These are phyloP conservation scores for Epinotia ramella DNA, from an alignment of 2,888 invertebrate species.

Conservation along the genomic window DNA sequence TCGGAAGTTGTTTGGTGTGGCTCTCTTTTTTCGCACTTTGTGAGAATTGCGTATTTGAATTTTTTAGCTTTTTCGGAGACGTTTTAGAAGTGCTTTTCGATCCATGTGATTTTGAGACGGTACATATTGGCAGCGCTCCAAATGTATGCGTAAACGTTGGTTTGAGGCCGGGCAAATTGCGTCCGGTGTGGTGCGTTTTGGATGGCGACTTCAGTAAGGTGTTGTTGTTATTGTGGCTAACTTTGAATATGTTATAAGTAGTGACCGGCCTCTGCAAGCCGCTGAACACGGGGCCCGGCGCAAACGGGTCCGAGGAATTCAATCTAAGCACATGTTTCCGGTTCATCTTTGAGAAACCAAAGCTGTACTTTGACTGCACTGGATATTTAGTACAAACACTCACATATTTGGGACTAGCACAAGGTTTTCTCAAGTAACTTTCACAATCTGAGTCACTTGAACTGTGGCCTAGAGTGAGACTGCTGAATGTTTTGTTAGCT, in stretches of 20 bases:
- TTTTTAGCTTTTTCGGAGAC: slow-evolving; percentile 67
- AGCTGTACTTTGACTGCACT: slow-evolving; percentile 71
- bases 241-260: slow-evolving; percentile 79
- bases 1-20: slow-evolving; percentile 67
- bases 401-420: slow-evolving; percentile 76
- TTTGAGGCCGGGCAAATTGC: slow-evolving; percentile 72
- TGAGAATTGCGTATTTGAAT: slow-evolving; percentile 58
- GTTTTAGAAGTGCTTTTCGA: slow-evolving; percentile 73
- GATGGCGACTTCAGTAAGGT: slow-evolving; percentile 74
- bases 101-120: slow-evolving; percentile 59
- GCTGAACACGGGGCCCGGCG: slow-evolving; percentile 82
- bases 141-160: slow-evolving; percentile 80
- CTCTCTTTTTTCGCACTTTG: slow-evolving; percentile 67
- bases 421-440: slow-evolving; percentile 73
- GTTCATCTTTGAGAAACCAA: slow-evolving; percentile 73
- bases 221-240: slow-evolving; percentile 78
- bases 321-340: slow-evolving; percentile 69
- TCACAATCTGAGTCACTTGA: slow-evolving; percentile 83
- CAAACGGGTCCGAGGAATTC: slow-evolving; percentile 79
- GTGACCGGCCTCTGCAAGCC: slow-evolving; percentile 78
- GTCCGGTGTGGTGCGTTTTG: slow-evolving; percentile 66
- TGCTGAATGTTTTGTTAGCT: slow-evolving; percentile 82
- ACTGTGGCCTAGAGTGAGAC: slow-evolving; percentile 85
- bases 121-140: slow-evolving; percentile 75
- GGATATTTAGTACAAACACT: slow-evolving; percentile 80